These are phyloP conservation scores for Gopherus flavomarginatus DNA, from an alignment of 2,113 vertebrate genomes.

Conservation along the genomic window DNA sequence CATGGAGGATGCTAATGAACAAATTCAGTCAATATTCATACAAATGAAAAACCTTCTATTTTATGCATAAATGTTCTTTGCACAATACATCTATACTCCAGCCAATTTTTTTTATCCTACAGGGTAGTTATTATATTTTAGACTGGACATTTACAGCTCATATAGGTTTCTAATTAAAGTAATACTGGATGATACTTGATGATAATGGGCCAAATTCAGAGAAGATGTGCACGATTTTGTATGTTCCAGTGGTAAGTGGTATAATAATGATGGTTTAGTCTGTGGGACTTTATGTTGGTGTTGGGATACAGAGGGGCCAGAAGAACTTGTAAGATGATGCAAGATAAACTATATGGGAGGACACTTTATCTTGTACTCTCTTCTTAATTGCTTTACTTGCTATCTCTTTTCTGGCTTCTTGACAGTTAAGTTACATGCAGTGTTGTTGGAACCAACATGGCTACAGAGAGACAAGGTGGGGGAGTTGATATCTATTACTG, in stretches of 20 bases:
- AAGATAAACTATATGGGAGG: not conserved
- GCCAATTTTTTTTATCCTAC: not conserved
- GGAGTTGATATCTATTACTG: not conserved
- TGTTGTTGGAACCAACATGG: not conserved
- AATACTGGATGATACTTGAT: not conserved
- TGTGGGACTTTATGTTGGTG: not conserved
- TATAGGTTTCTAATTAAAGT: not conserved
- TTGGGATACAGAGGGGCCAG: not conserved
- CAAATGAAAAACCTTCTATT: not conserved
- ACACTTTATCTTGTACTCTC: not conserved
- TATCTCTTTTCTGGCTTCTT: not conserved
- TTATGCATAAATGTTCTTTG: not conserved
- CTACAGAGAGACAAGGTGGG: not conserved
- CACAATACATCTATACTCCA: accelerated
- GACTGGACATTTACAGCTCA: not conserved
- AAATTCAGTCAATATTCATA: not conserved
- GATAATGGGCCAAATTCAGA: not conserved
- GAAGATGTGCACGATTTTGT: not conserved
- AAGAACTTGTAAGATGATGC: not conserved
- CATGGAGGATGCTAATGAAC: not conserved
- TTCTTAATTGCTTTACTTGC: not conserved
- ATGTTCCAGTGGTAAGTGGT: not conserved
- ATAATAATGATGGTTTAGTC: not conserved
- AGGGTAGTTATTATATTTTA: not conserved
- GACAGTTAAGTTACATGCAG: not conserved